A percentile compares a stretch with the other conserved stretches of the same genome.
These are phyloP conservation scores for Eupithecia centaureata DNA, from an alignment of 2,888 invertebrate genomes.

Conservation along the genomic window DNA sequence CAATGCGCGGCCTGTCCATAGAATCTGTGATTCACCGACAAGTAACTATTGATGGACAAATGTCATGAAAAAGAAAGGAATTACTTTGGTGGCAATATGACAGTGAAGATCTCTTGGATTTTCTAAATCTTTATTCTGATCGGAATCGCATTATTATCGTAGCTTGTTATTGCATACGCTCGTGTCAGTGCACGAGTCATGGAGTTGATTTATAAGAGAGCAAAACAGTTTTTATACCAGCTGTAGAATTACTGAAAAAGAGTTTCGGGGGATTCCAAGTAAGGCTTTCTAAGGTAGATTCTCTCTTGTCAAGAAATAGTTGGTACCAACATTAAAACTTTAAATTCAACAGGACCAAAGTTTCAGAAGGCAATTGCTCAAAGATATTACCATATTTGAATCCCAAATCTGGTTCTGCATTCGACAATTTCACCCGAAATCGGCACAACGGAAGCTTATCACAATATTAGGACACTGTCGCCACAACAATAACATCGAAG, in stretches of 20 bases:
- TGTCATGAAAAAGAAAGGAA: no score
- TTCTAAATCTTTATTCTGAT: no score
- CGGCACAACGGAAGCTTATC: constrained; percentile 14
- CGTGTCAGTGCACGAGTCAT: no score
- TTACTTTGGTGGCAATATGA: no score
- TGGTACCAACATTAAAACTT: not conserved
- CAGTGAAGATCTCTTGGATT: no score
- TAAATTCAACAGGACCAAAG: constrained; percentile 9
- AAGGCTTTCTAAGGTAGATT: not conserved
- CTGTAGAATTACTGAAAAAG: not conserved
- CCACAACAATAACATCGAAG: not conserved
- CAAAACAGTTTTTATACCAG: not conserved
- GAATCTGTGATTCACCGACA: no score
- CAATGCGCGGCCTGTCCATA: no score
- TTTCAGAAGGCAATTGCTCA: constrained; percentile 20
- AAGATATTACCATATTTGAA: constrained; percentile 26
- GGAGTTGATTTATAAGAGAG: not conserved
- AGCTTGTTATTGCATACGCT: no score
- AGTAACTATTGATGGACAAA: no score
- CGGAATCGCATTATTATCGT: no score
- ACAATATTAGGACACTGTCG: constrained; percentile 13
- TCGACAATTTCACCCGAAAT: constrained; percentile 14
- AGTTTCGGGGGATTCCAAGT: not conserved
- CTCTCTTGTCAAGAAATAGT: constrained; percentile 1
- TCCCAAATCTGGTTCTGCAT: constrained; percentile 25